Percentiles rank a stretch among this genome's conserved stretches.
These are phyloP conservation scores for Sciurus vulgaris DNA, from an alignment of 2,797 vertebrate genomes.

Conservation along the genomic window DNA sequence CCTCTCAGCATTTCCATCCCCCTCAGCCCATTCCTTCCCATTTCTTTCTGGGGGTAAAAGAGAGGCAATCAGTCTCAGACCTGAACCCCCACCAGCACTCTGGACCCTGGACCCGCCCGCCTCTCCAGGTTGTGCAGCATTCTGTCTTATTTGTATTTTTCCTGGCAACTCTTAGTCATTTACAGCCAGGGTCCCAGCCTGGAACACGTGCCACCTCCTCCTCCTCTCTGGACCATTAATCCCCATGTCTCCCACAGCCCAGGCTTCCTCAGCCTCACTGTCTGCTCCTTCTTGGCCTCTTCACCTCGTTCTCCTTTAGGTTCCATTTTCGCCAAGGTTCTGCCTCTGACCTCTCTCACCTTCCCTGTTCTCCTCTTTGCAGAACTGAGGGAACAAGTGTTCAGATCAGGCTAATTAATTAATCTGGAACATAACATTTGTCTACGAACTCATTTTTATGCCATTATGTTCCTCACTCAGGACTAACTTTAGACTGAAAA, in stretches of 20 bases:
- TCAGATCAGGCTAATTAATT: constrained; percentile 38
- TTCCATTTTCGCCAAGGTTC: neutral
- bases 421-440: constrained; percentile 18
- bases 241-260: neutral
- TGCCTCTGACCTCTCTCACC: neutral
- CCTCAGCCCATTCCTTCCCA: neutral
- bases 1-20: neutral
- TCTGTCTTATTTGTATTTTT: neutral
- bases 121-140: neutral
- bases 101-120: neutral
- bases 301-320: neutral
- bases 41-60: neutral
- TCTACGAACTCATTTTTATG: constrained; percentile 51
- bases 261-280: neutral
- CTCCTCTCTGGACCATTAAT: neutral
- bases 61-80: neutral
- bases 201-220: neutral
- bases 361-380: neutral
- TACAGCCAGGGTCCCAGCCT: neutral
- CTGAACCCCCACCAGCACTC: neutral
- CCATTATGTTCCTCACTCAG: constrained; percentile 16
- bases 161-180: neutral
- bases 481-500: constrained; percentile 51
- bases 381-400: neutral
- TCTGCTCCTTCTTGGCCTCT: neutral